A percentile compares a stretch with the other conserved stretches of the same genome.
Evolutionary conservation across 2,113 vertebrate genomes (phyloP).

Genomic region (Coptodon rendalli): DNA sequence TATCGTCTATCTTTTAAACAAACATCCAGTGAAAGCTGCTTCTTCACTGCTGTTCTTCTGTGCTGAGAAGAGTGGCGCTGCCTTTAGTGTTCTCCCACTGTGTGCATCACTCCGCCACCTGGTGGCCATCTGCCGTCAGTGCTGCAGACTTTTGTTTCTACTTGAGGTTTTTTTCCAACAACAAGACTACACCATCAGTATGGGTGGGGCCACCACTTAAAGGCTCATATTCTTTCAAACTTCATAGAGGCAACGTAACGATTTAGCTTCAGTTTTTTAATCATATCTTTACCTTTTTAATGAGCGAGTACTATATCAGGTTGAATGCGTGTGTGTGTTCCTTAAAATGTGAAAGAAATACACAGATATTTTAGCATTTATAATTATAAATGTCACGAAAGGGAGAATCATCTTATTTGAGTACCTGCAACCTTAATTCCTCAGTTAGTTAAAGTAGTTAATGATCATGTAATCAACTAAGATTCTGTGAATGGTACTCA

Average conservation of each 20-base stretch:
- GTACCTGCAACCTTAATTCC: not conserved
- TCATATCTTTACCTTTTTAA: not conserved
- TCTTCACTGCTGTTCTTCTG: not conserved
- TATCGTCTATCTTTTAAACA: not conserved
- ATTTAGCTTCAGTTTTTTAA: not conserved
- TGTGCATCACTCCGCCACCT: constrained; percentile 64
- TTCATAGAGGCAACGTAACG: not conserved
- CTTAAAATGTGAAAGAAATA: not conserved
- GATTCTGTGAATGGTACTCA: too few relatives aligned
- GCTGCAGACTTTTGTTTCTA: constrained; percentile 9
- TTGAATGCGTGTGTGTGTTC: not conserved
- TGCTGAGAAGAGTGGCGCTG: not conserved
- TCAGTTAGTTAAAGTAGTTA: not conserved
- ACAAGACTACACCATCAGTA: constrained; percentile 5
- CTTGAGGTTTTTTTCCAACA: constrained; percentile 1
- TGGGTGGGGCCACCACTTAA: constrained; percentile 44
- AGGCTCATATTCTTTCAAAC: constrained; percentile 7
- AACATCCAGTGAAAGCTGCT: not conserved
- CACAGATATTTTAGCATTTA: not conserved
- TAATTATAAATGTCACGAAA: not conserved
- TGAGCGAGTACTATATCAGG: not conserved
- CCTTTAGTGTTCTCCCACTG: not conserved
- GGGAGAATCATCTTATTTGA: not conserved
- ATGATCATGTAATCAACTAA: not conserved
- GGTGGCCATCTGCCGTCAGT: constrained; percentile 50